Percentiles rank a stretch among this genome's conserved stretches.
Conservation (phyloP, 2,113 vertebrate genomes). For the Chloropsis hardwickii region DNA sequence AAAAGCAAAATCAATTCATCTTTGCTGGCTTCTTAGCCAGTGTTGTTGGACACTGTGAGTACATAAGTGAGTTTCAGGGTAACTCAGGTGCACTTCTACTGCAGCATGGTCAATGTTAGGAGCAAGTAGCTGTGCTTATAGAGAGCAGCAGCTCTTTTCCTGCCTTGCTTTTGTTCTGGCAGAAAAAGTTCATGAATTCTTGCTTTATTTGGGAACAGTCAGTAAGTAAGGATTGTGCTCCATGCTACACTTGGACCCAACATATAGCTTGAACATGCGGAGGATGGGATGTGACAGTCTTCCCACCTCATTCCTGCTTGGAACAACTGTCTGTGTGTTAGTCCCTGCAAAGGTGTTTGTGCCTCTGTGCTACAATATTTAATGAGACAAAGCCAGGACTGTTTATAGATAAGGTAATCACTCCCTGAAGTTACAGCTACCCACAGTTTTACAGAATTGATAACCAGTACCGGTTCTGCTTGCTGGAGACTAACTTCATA, state of each 20-base stretch:
- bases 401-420: neutral
- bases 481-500: neutral
- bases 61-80: neutral
- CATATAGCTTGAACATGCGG: neutral
- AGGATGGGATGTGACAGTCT: neutral
- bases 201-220: neutral
- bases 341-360: neutral
- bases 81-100: neutral
- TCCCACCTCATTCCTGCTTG: neutral
- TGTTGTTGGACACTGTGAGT: neutral
- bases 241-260: rapidly evolving
- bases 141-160: neutral
- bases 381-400: neutral
- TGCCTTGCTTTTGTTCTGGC: neutral
- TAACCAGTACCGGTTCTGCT: slow-evolving; percentile 27
- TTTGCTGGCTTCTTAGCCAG: neutral
- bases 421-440: neutral
- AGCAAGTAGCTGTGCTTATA: neutral
- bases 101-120: neutral
- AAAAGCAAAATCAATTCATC: neutral
- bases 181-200: neutral
- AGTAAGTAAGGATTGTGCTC: neutral
- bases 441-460: slow-evolving; percentile 9
- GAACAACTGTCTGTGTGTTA: neutral
- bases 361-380: neutral